A percentile compares a stretch with the other conserved stretches of the same genome.
phyloP scores from a whole-genome alignment of 2,113 vertebrate genomes.

The Trematomus loennbergii region DNA sequence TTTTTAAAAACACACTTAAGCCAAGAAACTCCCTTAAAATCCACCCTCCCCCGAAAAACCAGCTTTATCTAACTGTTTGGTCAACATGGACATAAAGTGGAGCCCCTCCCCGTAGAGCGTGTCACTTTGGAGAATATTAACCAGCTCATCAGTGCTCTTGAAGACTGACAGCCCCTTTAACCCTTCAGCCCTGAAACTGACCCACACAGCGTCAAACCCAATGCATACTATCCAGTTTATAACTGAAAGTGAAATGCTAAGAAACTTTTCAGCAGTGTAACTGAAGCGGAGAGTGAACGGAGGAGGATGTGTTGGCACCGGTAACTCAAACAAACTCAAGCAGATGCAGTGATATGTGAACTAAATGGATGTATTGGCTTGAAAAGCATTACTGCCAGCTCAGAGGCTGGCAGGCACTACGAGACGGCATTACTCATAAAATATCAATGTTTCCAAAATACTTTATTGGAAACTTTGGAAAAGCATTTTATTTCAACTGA shows the following conservation, averaged over 20 bases:
- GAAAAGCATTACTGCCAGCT: constrained; percentile 45
- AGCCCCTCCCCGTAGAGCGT: constrained; percentile 27
- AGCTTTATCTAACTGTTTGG: constrained; percentile 1
- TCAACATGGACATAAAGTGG: constrained; percentile 35
- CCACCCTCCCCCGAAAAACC: neutral
- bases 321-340: constrained; percentile 55
- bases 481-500: constrained; percentile 45
- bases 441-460: constrained; percentile 43
- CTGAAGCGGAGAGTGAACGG: constrained; percentile 14
- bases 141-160: constrained; percentile 73
- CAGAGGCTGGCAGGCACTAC: constrained; percentile 44
- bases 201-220: neutral
- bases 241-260: constrained; percentile 24
- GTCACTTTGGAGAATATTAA: constrained; percentile 70
- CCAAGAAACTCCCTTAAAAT: neutral
- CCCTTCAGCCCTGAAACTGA: constrained; percentile 35
- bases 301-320: constrained; percentile 41
- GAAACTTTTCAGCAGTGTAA: constrained; percentile 33
- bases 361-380: constrained; percentile 68
- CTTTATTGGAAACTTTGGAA: constrained; percentile 45
- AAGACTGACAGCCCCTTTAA: constrained; percentile 60
- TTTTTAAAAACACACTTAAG: neutral
- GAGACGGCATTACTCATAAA: constrained; percentile 56
- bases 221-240: neutral
- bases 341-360: constrained; percentile 55